These are phyloP conservation scores for Scytalopus superciliaris DNA, from an alignment of 2,113 vertebrate genomes.

Conservation along the genomic window DNA sequence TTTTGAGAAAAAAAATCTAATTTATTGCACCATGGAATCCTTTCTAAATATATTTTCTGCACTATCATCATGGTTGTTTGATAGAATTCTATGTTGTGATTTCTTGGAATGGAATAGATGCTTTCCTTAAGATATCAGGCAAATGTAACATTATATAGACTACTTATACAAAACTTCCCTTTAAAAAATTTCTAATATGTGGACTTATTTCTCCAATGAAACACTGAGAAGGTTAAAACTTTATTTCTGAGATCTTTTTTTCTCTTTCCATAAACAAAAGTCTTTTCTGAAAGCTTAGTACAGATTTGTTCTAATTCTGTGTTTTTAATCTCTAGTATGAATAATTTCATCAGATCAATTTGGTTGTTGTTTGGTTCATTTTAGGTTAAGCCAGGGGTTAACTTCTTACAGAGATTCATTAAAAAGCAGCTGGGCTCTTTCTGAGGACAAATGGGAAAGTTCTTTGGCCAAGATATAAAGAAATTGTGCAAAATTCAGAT, in stretches of 20 bases:
- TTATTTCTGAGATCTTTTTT: background rate
- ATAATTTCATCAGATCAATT: background rate
- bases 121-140: background rate
- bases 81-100: background rate
- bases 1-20: background rate
- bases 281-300: background rate
- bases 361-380: background rate
- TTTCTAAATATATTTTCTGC: background rate
- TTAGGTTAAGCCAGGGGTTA: slow-evolving; percentile 29
- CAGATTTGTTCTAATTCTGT: slow-evolving; percentile 37
- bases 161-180: background rate
- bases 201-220: background rate
- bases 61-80: background rate
- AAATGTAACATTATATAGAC: background rate
- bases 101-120: background rate
- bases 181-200: background rate
- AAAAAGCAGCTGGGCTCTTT: slow-evolving; percentile 18
- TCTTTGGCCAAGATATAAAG: slow-evolving; percentile 12
- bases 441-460: background rate
- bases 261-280: background rate
- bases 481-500: background rate
- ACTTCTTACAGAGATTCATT: slow-evolving; percentile 6
- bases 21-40: background rate
- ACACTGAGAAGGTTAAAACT: background rate
- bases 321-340: slow-evolving; percentile 1